Conservation (phyloP, 2,113 vertebrate genomes). For the Anolis carolinensis region DNA sequence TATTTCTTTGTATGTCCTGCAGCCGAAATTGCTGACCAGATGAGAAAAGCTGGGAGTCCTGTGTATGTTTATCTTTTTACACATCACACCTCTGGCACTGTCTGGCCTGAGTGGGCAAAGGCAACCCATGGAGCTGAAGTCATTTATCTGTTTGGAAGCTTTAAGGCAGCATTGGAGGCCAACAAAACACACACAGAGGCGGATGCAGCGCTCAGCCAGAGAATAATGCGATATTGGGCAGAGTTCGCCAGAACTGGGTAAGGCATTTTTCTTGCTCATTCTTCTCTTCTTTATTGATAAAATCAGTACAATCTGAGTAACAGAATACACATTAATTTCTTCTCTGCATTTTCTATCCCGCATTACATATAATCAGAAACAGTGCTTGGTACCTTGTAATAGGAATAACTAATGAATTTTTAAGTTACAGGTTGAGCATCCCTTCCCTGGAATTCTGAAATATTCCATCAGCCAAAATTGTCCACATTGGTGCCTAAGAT, state of each 20-base stretch:
- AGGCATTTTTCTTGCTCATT: neutral
- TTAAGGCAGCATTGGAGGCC: slow-evolving; percentile 33
- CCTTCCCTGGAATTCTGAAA: no score
- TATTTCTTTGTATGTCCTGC: slow-evolving; percentile 67
- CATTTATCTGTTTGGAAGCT: slow-evolving; percentile 79
- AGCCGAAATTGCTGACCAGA: slow-evolving; percentile 65
- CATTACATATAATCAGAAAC: no score
- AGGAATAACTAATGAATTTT: no score
- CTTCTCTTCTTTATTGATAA: neutral
- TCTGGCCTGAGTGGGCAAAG: slow-evolving; percentile 81
- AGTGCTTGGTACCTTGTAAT: no score
- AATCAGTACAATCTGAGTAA: neutral
- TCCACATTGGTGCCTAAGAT: no score
- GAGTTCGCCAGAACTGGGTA: slow-evolving; percentile 79
- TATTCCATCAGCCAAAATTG: no score
- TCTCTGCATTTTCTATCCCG: no score
- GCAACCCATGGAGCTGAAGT: slow-evolving; percentile 78
- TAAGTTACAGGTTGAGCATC: no score
- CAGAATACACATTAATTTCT: neutral
- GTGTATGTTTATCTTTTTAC: slow-evolving; percentile 72
- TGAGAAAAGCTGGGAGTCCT: slow-evolving; percentile 57
- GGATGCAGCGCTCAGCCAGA: slow-evolving; percentile 74
- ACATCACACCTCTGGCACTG: slow-evolving; percentile 72
- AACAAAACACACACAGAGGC: slow-evolving; percentile 53
- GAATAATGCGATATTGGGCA: slow-evolving; percentile 75